Base-by-base conservation (phyloP, 2,113 vertebrate species). In the Gallinago jamesoni region DNA sequence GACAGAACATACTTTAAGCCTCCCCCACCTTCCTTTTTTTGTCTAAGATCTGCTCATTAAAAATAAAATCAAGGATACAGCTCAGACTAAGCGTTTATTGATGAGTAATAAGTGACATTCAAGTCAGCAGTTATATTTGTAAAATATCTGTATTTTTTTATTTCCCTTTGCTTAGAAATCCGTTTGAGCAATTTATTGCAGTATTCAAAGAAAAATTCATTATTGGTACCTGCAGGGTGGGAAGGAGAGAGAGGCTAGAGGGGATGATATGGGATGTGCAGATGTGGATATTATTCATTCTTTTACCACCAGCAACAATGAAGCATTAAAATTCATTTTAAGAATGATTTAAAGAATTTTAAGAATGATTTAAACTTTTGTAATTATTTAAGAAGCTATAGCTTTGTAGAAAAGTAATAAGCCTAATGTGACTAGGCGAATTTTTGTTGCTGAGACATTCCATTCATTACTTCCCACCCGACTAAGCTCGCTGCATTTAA, bases 41-140 rank as follows among this genome's bases (percentile, higher is more conserved):
- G 63, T 59, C 59, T 84, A 24, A 90, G 59, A 55, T 35, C 16
- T 73, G 3, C 18, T 93, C 55, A 83, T 79, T 85, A 83, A 90
- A 90, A 93, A 48, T 50, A 93, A 95, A 89, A 84, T 31, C 33
- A 39, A 77, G 8, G 68, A 86, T 62, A 74, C 7, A 59, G 28
- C 59, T 11, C 45, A 74, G 83, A 39, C n/a, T 53, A 91, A 80
- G 41, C 62, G 31, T 88, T 77, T 92, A 80, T 86, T 45, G 72
- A 43, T 92, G 89, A 94, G 41, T 77, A 96, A 94, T 70, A 80
- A 23, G 20, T 70, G 60, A 89, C 67, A 94, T 86, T 94, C 50
- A 69, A 89, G 25, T 57, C 21, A 55, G 16, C 1, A 87, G 57
- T 72, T 83, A 39, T 48, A 66, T 66, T 73, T 94, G 55, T 84